Conservation (phyloP, 2,797 vertebrate species). For the Pseudomugil gertrudae region DNA sequence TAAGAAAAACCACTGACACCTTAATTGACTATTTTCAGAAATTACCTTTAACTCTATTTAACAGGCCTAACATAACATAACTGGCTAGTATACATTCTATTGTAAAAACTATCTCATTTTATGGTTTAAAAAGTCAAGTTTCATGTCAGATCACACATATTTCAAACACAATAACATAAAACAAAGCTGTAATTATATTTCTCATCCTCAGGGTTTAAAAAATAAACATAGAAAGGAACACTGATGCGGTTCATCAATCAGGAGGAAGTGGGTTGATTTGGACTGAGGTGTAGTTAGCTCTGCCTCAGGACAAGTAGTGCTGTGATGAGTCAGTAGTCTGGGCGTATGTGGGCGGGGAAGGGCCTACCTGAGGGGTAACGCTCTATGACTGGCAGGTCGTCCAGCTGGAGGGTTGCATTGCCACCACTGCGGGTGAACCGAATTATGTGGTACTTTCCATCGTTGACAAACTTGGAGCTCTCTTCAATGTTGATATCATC, state of each 20-base stretch:
- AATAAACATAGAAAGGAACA: slow-evolving; percentile 68
- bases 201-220: slow-evolving; percentile 54
- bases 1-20: slow-evolving; percentile 76
- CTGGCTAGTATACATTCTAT: slow-evolving; percentile 70
- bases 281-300: slow-evolving; percentile 50
- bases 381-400: slow-evolving; percentile 97
- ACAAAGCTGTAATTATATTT: slow-evolving; percentile 66
- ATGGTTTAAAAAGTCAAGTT: slow-evolving; percentile 81
- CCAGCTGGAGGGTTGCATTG: slow-evolving; percentile 98
- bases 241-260: slow-evolving; percentile 54
- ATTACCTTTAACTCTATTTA: slow-evolving; percentile 84
- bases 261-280: slow-evolving; percentile 54
- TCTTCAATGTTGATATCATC: slow-evolving; percentile 99
- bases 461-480: slow-evolving; percentile 97
- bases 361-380: slow-evolving; percentile 98
- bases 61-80: slow-evolving; percentile 76
- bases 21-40: slow-evolving; percentile 78
- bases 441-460: slow-evolving; percentile 98
- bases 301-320: slow-evolving; percentile 51
- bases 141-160: slow-evolving; percentile 76
- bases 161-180: slow-evolving; percentile 76
- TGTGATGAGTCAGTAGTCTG: slow-evolving; percentile 37
- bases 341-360: slow-evolving; percentile 42
- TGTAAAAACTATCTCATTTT: slow-evolving; percentile 71
- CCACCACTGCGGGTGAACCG: slow-evolving; percentile 98